Evolutionary conservation across 2,888 invertebrate species (phyloP).

Genomic region (Pomacea canaliculata): DNA sequence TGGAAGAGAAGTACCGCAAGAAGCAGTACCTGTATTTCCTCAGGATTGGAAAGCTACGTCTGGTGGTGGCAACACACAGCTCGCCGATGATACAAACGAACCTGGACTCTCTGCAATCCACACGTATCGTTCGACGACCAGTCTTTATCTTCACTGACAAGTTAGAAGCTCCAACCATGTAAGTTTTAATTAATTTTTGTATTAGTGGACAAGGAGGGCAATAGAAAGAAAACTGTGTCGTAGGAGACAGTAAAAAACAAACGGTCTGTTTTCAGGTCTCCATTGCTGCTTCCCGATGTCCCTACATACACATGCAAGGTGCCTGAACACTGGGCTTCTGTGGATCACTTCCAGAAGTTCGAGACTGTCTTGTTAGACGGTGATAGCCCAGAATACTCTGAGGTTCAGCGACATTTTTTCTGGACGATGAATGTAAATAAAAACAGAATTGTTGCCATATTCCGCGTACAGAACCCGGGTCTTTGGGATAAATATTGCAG

Average conservation of each 20-base stretch:
- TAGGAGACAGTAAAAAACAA: no score
- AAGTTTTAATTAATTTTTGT: not conserved
- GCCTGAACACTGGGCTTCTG: not conserved
- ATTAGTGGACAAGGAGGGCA: not conserved
- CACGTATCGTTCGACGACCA: not conserved
- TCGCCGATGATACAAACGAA: not conserved
- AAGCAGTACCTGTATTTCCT: slow-evolving; percentile 5
- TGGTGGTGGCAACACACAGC: not conserved
- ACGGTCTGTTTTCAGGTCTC: not conserved
- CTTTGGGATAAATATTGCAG: no score
- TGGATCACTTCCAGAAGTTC: not conserved
- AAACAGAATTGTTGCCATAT: no score
- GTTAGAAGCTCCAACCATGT: not conserved
- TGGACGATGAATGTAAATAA: no score
- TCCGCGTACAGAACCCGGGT: no score
- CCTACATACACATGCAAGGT: not conserved
- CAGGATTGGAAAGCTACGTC: not conserved
- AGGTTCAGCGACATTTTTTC: no score
- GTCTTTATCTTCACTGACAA: not conserved
- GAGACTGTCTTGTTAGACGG: no score
- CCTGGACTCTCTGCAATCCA: not conserved
- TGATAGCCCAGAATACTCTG: no score
- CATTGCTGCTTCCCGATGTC: not conserved
- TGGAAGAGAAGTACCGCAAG: slow-evolving; percentile 9
- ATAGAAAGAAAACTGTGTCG: no score